These are phyloP conservation scores for Agrotis puta DNA, from an alignment of 2,888 invertebrate species.

Conservation along the genomic window DNA sequence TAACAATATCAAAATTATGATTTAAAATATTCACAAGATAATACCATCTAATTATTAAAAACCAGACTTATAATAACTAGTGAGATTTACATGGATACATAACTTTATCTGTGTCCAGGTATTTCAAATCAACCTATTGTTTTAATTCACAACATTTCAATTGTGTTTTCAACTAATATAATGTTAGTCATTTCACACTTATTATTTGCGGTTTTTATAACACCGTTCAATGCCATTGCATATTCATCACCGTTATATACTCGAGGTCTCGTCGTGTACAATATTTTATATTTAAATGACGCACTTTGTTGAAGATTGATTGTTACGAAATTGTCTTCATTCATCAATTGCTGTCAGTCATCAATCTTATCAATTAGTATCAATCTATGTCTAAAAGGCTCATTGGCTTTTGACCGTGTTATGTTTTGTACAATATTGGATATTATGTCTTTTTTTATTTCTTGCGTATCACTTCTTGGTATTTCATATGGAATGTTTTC, in stretches of 20 bases:
- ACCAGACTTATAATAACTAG: not conserved
- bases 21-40: constrained; percentile 11
- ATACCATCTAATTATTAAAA: not conserved
- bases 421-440: constrained; percentile 5
- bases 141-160: constrained; percentile 38
- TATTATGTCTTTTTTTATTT: not conserved
- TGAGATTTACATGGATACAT: not conserved
- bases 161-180: constrained; percentile 44
- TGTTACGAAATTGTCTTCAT: constrained; percentile 46
- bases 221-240: constrained; percentile 57
- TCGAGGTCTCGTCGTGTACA: constrained; percentile 35
- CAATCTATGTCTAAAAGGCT: constrained; percentile 35
- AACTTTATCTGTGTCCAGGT: constrained; percentile 13
- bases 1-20: not conserved
- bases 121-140: constrained; percentile 53
- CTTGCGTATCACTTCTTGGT: not conserved
- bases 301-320: constrained; percentile 34
- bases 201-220: constrained; percentile 55
- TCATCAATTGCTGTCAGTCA: constrained; percentile 42
- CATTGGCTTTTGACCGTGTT: constrained; percentile 37
- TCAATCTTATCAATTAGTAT: constrained; percentile 53
- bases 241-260: constrained; percentile 37
- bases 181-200: constrained; percentile 52
- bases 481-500: not conserved
- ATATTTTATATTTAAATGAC: constrained; percentile 45